A percentile compares a stretch with the other conserved stretches of the same genome.
phyloP scores from a whole-genome alignment of 2,113 vertebrate species.

The Monopterus albus region DNA sequence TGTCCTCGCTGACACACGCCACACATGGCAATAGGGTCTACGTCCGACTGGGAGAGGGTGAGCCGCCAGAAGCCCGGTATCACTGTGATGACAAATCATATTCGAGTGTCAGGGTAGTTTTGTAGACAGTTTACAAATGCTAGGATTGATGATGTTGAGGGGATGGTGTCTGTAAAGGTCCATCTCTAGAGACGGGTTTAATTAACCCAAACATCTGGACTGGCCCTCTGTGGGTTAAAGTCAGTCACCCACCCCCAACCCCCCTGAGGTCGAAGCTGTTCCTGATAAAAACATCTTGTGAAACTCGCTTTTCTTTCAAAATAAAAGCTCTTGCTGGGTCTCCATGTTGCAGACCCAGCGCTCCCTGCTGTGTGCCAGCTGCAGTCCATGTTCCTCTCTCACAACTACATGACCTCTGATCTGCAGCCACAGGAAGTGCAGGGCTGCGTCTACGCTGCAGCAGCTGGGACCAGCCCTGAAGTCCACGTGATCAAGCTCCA shows the following conservation, averaged over 20 bases:
- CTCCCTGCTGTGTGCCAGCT: constrained; percentile 75
- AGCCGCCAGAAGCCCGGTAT: constrained; percentile 18
- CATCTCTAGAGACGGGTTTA: too few species aligned
- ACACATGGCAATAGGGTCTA: constrained; percentile 73
- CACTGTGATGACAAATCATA: too few species aligned
- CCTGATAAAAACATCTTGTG: neutral
- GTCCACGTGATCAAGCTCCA: constrained; percentile 82
- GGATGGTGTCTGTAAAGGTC: too few species aligned
- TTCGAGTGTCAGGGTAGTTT: too few species aligned
- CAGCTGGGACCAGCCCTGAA: constrained; percentile 43
- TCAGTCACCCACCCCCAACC: too few species aligned
- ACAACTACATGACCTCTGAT: constrained; percentile 79
- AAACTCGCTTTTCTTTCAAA: neutral
- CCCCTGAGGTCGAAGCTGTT: neutral
- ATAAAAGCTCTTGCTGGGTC: neutral
- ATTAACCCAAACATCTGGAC: too few species aligned
- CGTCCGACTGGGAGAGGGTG: constrained; percentile 80
- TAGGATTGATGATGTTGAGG: too few species aligned
- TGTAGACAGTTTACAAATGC: too few species aligned
- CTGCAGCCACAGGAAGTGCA: constrained; percentile 77
- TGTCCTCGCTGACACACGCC: constrained; percentile 81
- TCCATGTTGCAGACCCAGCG: constrained; percentile 66
- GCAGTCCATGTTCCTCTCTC: constrained; percentile 78
- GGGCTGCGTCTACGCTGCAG: constrained; percentile 55
- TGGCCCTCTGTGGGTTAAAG: too few species aligned